Evolutionary conservation across 2,797 vertebrate genomes (phyloP).

Genomic region (Acropternis orthonyx): DNA sequence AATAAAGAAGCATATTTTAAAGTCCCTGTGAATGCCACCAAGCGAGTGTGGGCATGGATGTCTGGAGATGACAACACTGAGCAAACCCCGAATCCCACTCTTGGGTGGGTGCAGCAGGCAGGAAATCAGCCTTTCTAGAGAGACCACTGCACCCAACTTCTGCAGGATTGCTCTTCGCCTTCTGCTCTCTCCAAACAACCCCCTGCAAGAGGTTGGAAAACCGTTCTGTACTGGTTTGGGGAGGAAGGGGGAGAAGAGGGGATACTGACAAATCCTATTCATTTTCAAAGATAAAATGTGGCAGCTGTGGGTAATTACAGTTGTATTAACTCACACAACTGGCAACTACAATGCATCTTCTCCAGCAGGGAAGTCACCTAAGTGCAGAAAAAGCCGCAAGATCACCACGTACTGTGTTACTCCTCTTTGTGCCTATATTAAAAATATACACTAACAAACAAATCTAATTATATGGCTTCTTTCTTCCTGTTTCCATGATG

Average conservation of each 20-base stretch:
- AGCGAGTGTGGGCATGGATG: rapidly evolving
- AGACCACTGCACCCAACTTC: neutral
- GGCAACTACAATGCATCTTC: neutral
- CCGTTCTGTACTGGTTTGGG: neutral
- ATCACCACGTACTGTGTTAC: neutral
- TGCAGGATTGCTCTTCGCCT: neutral
- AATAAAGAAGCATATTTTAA: neutral
- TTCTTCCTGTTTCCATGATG: neutral
- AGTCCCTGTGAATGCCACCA: neutral
- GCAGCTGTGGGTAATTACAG: neutral
- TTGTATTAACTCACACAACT: neutral
- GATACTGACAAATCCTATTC: neutral
- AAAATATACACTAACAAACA: neutral
- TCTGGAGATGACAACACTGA: neutral
- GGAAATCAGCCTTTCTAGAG: neutral
- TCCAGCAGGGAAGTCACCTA: neutral
- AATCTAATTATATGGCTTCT: neutral
- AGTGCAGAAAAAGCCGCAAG: neutral
- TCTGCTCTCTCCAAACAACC: neutral
- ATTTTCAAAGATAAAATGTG: neutral
- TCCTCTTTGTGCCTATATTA: neutral
- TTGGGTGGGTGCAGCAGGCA: neutral
- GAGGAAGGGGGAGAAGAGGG: neutral
- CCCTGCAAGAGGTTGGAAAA: neutral
- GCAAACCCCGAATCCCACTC: neutral